A percentile compares a stretch with the other conserved stretches of the same genome.
Evolutionary conservation across 2,113 vertebrate genomes (phyloP).

Genomic region (Mesembrinibis cayennensis): DNA sequence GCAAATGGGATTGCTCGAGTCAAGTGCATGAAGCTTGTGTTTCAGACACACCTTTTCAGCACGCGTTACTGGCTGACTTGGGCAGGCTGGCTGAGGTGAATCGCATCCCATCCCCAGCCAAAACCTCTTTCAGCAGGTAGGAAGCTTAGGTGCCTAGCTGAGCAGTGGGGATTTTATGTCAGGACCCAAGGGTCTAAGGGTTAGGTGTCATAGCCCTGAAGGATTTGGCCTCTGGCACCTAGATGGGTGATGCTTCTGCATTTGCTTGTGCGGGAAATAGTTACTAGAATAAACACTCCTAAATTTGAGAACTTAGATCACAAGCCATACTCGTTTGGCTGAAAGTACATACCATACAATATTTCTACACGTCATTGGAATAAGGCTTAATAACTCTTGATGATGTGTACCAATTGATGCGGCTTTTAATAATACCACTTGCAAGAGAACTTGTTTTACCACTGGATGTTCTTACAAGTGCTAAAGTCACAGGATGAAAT

Average conservation of each 20-base stretch:
- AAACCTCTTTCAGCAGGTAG: not conserved
- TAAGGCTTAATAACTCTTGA: not conserved
- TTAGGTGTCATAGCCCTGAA: not conserved
- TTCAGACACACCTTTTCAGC: not conserved
- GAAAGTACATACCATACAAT: rapidly evolving
- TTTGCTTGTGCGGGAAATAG: not conserved
- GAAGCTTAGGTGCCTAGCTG: not conserved
- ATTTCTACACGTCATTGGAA: not conserved
- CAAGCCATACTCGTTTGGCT: not conserved
- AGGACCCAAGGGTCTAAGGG: not conserved
- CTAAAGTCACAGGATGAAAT: not conserved
- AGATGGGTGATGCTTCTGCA: not conserved
- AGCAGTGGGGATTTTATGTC: not conserved
- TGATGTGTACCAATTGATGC: not conserved
- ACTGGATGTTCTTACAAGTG: not conserved
- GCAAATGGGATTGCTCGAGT: not conserved
- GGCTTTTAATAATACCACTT: not conserved
- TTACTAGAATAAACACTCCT: not conserved
- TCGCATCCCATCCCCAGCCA: not conserved
- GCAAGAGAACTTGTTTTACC: not conserved
- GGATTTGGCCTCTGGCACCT: not conserved
- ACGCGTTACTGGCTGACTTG: not conserved
- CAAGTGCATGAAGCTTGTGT: not conserved
- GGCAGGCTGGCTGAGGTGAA: not conserved
- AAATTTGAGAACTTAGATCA: not conserved